Conservation (phyloP, 2,113 vertebrate genomes). For the Ictidomys tridecemlineatus region DNA sequence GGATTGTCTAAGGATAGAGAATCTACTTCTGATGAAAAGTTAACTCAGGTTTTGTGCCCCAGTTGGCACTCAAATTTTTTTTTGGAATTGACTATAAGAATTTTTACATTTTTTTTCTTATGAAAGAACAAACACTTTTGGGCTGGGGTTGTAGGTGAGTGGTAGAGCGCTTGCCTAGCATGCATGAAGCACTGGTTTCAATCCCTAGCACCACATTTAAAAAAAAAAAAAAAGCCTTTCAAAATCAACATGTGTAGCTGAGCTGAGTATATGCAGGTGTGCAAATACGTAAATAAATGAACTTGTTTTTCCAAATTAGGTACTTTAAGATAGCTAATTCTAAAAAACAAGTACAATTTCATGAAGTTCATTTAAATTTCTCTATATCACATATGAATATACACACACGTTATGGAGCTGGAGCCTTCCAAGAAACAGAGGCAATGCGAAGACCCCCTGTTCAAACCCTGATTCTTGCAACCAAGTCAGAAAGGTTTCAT, state of each 20-base stretch:
- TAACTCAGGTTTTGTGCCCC: not conserved
- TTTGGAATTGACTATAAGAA: not conserved
- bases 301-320: not conserved
- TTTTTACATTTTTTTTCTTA: not conserved
- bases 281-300: not conserved
- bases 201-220: too few relatives aligned
- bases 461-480: too few relatives aligned
- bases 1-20: not conserved
- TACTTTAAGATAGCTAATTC: not conserved
- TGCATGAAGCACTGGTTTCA: too few relatives aligned
- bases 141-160: too few relatives aligned
- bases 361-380: not conserved
- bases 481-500: too few relatives aligned
- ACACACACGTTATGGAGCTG: too few relatives aligned
- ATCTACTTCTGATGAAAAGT: not conserved
- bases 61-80: not conserved
- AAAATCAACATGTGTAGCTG: not conserved
- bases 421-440: too few relatives aligned
- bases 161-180: too few relatives aligned
- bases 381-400: not conserved
- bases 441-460: too few relatives aligned
- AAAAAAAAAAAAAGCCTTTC: not conserved
- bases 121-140: not conserved
- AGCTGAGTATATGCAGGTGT: not conserved
- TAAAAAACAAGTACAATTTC: not conserved